A percentile compares a stretch with the other conserved stretches of the same genome.
Evolutionary conservation across 1,140 invertebrate species (phyloP).

Genomic region (Phortica variegata): DNA sequence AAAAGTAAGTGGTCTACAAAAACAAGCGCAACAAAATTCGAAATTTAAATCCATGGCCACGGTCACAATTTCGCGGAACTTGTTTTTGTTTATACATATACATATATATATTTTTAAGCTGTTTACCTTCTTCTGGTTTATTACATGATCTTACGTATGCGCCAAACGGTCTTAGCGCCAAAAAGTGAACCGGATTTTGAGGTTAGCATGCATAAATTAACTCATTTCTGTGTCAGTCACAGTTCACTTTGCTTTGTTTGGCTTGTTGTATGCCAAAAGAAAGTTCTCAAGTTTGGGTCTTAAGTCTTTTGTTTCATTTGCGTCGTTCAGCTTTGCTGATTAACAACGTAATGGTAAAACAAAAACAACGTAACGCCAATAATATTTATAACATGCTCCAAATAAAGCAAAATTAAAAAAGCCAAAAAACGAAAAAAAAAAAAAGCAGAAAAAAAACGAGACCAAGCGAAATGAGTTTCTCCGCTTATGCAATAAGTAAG

Average conservation of each 20-base stretch:
- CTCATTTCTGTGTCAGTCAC: constrained; percentile 28
- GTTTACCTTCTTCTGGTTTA: constrained; percentile 21
- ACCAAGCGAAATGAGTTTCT: constrained; percentile 32
- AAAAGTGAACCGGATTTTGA: constrained; percentile 34
- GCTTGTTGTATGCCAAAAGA: constrained; percentile 20
- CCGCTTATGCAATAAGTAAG: constrained; percentile 50
- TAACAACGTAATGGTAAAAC: not conserved
- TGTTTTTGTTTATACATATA: constrained; percentile 26
- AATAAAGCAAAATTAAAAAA: constrained; percentile 40
- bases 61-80: constrained; percentile 52
- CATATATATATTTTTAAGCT: constrained; percentile 9
- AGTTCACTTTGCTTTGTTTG: not conserved
- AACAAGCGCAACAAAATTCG: constrained; percentile 3
- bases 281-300: constrained; percentile 45
- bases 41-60: constrained; percentile 50
- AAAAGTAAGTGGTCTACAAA: constrained; percentile 32
- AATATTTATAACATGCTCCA: constrained; percentile 42
- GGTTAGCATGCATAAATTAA: constrained; percentile 21
- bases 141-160: constrained; percentile 25
- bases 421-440: constrained; percentile 15
- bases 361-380: constrained; percentile 6
- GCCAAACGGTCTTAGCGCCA: constrained; percentile 14
- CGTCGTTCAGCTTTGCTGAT: too few species aligned
- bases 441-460: too few species aligned
- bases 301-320: constrained; percentile 28